Base-by-base conservation (phyloP, 2,888 invertebrate genomes). In the Eupithecia abbreviata region DNA sequence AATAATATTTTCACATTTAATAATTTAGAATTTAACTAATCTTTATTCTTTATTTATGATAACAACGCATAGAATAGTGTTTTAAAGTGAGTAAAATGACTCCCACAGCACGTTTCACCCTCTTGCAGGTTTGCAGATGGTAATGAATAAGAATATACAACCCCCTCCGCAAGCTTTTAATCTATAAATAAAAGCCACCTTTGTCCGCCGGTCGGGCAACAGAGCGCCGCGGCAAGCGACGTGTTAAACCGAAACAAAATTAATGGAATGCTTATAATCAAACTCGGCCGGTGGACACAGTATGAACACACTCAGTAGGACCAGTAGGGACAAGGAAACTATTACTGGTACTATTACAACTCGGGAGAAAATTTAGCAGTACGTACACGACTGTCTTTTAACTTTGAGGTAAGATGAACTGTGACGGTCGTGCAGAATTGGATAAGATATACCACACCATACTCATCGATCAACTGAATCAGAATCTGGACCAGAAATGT, bases 201-300 rank as follows among this genome's bases (percentile, higher is more conserved):
- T 75, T 74, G 68, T 68, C 43, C 55, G 49, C 18, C 18, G 45
- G 42, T 62, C 58, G 62, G 71, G 69, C 41, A 74, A 79, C 80
- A 80, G 79, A 41, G 79, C 75, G 81, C 69, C 74, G 58, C 72
- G 71, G 43, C 78, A 75, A 77, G 15, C 76, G 82, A 80, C 77
- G 81, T 81, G 82, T 78, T 80, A 80, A 80, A 78, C 78, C 74
- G 79, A 80, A 81, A 80, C 82, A 79, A 80, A 80, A 81, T 82
- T 78, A 81, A 81, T 78, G 72, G 79, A 77, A 80, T 67, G 66
- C 75, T 75, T 77, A 76, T 78, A 78, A 81, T 79, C 81, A 82
- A 79, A 78, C 12, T 65, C 77, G 75, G 73, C 58, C 41, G 62
- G 12, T 15, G 66, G 62, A 49, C 62, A 72, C 76, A 77, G 69